Evolutionary conservation across 2,797 vertebrate species (phyloP).

Genomic region (Tadarida brasiliensis): DNA sequence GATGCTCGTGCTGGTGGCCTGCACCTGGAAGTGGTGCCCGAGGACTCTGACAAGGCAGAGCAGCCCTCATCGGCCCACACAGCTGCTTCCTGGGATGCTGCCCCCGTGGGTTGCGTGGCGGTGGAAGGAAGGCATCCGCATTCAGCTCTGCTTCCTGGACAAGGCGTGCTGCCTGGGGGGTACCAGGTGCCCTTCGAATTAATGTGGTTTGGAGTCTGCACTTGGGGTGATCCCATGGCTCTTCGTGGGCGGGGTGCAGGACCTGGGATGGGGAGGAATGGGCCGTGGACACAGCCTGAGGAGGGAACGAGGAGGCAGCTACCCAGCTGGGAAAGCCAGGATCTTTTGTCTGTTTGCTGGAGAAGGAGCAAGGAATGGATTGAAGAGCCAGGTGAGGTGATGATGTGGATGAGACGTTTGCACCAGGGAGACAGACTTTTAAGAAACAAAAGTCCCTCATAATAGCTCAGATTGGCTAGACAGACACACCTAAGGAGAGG

Average conservation of each 20-base stretch:
- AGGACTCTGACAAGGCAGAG: conserved; percentile 10
- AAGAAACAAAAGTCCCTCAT: not conserved
- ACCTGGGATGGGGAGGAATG: not conserved
- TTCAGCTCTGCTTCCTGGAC: conserved; percentile 28
- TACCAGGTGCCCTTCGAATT: not conserved
- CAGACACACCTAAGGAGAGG: not conserved
- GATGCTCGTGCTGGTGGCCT: not conserved
- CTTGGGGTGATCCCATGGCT: not conserved
- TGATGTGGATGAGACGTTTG: not conserved
- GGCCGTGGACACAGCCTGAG: not conserved
- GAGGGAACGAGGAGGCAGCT: not conserved
- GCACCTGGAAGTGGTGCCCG: conserved; percentile 36
- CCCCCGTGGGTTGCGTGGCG: not conserved
- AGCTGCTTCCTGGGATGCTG: conserved; percentile 55
- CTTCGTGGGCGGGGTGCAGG: fast-evolving
- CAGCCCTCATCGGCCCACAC: conserved; percentile 40
- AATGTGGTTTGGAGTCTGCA: not conserved
- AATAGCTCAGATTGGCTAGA: not conserved
- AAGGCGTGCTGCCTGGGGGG: not conserved
- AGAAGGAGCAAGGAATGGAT: not conserved
- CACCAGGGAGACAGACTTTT: not conserved
- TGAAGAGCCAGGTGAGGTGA: not conserved
- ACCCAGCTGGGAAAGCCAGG: not conserved
- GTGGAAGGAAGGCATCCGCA: not conserved
- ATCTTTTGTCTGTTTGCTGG: not conserved